Evolutionary conservation across 2,888 invertebrate species (phyloP).

Genomic region (Choristoneura rosaceana): DNA sequence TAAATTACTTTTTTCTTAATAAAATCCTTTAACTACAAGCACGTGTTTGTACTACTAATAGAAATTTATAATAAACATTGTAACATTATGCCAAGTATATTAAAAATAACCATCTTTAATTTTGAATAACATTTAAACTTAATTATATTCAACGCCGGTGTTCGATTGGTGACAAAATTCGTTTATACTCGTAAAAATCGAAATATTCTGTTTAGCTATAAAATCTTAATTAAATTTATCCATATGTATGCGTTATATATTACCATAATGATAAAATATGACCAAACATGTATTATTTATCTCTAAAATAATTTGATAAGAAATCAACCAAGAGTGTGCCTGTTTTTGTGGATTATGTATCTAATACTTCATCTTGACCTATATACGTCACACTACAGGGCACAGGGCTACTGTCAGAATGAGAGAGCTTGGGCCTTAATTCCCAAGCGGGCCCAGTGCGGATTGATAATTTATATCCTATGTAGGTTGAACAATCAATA

Average conservation of each 20-base stretch:
- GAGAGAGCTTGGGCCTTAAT: no score
- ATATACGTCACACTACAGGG: no score
- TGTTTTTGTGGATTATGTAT: no score
- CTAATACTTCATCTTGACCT: no score
- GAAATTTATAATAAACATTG: not conserved
- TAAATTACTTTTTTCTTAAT: not conserved
- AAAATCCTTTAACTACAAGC: not conserved
- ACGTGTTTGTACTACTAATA: not conserved
- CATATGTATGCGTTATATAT: slow-evolving; percentile 29
- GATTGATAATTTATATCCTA: not conserved
- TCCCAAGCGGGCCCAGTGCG: no score
- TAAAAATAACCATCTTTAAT: not conserved
- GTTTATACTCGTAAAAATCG: slow-evolving; percentile 23
- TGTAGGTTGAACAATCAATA: not conserved
- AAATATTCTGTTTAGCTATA: slow-evolving; percentile 16
- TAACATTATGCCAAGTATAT: not conserved
- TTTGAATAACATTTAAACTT: slow-evolving; percentile 6
- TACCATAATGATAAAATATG: slow-evolving; percentile 35
- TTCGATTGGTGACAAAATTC: slow-evolving; percentile 21
- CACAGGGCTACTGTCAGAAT: no score
- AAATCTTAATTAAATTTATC: slow-evolving; percentile 23
- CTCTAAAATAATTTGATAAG: slow-evolving; percentile 7
- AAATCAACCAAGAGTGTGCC: not conserved
- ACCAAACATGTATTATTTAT: slow-evolving; percentile 1
- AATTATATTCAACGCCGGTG: slow-evolving; percentile 17